phyloP scores from a whole-genome alignment of 2,888 invertebrate species.

The Acleris holmiana region DNA sequence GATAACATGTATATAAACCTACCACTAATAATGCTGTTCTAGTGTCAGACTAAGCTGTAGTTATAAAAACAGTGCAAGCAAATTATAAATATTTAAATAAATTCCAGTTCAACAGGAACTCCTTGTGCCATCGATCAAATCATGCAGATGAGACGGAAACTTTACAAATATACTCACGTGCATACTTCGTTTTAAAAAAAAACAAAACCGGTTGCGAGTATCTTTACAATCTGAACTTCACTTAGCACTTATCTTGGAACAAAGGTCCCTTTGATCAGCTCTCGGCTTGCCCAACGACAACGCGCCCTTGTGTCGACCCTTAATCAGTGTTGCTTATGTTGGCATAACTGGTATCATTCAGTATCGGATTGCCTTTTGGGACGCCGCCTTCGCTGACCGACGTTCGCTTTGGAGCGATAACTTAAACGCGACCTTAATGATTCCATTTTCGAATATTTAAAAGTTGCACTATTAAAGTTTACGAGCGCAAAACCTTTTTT shows the following conservation, averaged over 20 bases:
- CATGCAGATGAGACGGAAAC: too few species aligned
- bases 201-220: background rate
- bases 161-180: background rate
- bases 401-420: conserved; percentile 43
- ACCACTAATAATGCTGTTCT: too few species aligned
- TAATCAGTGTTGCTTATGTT: conserved; percentile 20
- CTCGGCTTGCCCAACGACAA: conserved; percentile 44
- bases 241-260: conserved; percentile 28
- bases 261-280: conserved; percentile 22
- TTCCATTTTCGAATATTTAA: conserved; percentile 40
- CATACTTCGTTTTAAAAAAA: background rate
- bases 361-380: conserved; percentile 43
- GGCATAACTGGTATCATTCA: conserved; percentile 17
- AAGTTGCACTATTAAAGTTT: background rate
- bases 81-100: too few species aligned
- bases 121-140: too few species aligned
- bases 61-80: too few species aligned
- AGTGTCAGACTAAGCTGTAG: too few species aligned
- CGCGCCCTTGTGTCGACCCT: conserved; percentile 39
- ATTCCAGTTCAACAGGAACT: too few species aligned
- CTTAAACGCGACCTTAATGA: conserved; percentile 47
- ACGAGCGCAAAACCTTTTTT: background rate
- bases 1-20: too few species aligned
- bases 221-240: conserved; percentile 14
- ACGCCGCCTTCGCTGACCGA: conserved; percentile 43